Evolutionary conservation across 2,888 invertebrate genomes (phyloP).

Genomic region (Crepidodera aurea): DNA sequence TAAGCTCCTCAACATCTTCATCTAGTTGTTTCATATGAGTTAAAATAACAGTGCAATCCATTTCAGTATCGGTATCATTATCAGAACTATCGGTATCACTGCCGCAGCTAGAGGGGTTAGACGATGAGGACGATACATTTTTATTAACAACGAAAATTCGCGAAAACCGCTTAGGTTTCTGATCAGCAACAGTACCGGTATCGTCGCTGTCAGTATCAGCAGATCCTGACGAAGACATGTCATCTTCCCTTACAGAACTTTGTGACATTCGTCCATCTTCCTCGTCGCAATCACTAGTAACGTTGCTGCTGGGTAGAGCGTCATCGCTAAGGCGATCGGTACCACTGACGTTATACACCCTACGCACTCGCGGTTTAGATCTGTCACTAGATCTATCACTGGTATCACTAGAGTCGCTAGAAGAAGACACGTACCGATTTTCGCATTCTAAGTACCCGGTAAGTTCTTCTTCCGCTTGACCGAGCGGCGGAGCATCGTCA

Average conservation of each 20-base stretch:
- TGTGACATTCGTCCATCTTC: conserved; percentile 52
- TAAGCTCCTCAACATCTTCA: conserved; percentile 22
- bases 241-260: conserved; percentile 62
- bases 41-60: conserved; percentile 61
- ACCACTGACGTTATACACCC: conserved; percentile 56
- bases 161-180: conserved; percentile 67
- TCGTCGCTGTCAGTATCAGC: conserved; percentile 63
- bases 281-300: conserved; percentile 54
- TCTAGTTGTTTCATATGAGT: conserved; percentile 56
- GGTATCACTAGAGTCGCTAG: conserved; percentile 59
- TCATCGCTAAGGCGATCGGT: conserved; percentile 55
- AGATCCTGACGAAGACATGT: conserved; percentile 55
- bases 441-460: conserved; percentile 63
- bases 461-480: conserved; percentile 38
- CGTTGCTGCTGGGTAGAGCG: conserved; percentile 57
- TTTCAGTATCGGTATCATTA: conserved; percentile 67
- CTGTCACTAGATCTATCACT: conserved; percentile 49
- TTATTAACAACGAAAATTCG: conserved; percentile 76
- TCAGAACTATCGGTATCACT: conserved; percentile 71
- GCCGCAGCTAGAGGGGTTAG: conserved; percentile 58
- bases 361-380: conserved; percentile 51
- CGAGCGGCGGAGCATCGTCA: conserved; percentile 1
- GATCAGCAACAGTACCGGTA: conserved; percentile 67
- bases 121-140: conserved; percentile 66
- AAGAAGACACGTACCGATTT: conserved; percentile 65